A percentile compares a stretch with the other conserved stretches of the same genome.
phyloP scores from a whole-genome alignment of 2,113 vertebrate genomes.

The Muscicapa adusta region DNA sequence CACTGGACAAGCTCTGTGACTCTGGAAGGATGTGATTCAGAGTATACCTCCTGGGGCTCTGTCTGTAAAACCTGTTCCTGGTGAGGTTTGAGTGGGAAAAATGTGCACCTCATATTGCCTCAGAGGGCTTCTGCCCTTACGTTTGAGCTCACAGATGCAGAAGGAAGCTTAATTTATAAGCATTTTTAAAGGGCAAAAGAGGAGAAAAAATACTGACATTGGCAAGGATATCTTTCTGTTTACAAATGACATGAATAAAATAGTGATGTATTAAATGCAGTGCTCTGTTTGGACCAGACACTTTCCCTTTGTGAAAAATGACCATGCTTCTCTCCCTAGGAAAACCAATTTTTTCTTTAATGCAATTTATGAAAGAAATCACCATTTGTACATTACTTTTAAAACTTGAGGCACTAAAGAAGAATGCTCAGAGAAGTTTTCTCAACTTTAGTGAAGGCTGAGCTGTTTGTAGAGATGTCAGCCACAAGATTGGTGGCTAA shows the following conservation, averaged over 20 bases:
- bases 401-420: conserved; percentile 51
- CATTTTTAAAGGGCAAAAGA: conserved; percentile 43
- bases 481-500: conserved; percentile 62
- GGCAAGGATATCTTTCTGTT: conserved; percentile 51
- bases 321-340: conserved; percentile 31
- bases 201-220: conserved; percentile 22
- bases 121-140: neutral
- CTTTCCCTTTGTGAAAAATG: conserved; percentile 63
- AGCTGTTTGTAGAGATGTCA: conserved; percentile 70
- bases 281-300: conserved; percentile 46
- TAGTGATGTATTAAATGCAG: conserved; percentile 55
- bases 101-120: neutral
- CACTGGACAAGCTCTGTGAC: neutral
- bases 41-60: neutral
- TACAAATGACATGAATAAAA: conserved; percentile 54
- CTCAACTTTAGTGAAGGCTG: conserved; percentile 62
- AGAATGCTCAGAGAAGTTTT: conserved; percentile 63
- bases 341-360: conserved; percentile 59
- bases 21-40: neutral
- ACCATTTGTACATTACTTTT: conserved; percentile 58
- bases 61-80: neutral
- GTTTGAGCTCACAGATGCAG: neutral
- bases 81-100: neutral
- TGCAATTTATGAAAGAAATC: conserved; percentile 60
- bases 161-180: conserved; percentile 5